A percentile compares a stretch with the other conserved stretches of the same genome.
phyloP scores from a whole-genome alignment of 1,140 invertebrate genomes.

The Drosophila kanapiae region DNA sequence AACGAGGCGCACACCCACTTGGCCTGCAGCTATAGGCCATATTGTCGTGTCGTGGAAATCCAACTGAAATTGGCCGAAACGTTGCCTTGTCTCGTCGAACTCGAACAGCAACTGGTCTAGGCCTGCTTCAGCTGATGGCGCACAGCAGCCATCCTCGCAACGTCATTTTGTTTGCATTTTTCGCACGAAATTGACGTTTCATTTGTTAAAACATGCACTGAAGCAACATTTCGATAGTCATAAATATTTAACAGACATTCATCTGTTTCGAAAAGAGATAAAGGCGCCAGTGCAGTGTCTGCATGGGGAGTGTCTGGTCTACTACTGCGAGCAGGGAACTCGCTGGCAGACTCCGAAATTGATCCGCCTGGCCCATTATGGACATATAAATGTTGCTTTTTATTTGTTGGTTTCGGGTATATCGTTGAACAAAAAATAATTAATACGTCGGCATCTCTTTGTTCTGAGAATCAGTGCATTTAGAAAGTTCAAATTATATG shows the following conservation, averaged over 20 bases:
- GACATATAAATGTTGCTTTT: no score
- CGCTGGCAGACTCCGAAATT: constrained; percentile 26
- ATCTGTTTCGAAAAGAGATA: constrained; percentile 65
- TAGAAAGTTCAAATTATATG: no score
- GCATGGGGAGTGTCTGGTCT: constrained; percentile 9
- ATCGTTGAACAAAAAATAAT: no score
- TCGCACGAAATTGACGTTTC: constrained; percentile 74
- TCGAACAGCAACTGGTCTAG: neutral
- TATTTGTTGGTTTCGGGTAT: no score
- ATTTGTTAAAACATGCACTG: constrained; percentile 76
- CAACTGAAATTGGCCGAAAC: constrained; percentile 4
- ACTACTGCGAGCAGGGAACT: constrained; percentile 5
- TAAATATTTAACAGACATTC: constrained; percentile 76
- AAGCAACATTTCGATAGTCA: constrained; percentile 77
- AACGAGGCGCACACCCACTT: constrained; percentile 15
- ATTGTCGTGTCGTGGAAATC: neutral
- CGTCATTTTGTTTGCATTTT: constrained; percentile 59
- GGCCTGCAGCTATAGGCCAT: constrained; percentile 23
- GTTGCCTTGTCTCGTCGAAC: neutral
- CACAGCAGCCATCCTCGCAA: constrained; percentile 7
- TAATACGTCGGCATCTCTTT: no score
- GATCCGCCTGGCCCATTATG: constrained; percentile 6
- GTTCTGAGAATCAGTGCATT: no score
- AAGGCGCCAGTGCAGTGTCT: constrained; percentile 19
- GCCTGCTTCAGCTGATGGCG: neutral